A percentile compares a stretch with the other conserved stretches of the same genome.
phyloP scores from a whole-genome alignment of 2,797 vertebrate genomes.

The Chanos chanos region DNA sequence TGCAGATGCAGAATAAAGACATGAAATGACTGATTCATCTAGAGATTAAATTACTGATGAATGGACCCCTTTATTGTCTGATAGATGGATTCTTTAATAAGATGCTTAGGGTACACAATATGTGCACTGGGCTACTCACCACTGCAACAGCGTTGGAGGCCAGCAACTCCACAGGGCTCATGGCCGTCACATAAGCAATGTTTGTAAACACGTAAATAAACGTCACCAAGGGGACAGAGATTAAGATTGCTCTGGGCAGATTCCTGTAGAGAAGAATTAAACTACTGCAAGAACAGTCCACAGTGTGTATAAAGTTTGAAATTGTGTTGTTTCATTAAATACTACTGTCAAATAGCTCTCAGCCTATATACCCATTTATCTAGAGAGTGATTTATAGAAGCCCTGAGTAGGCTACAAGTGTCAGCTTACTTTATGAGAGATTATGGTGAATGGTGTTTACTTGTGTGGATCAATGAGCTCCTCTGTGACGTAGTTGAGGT shows the following conservation, averaged over 20 bases:
- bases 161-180: conserved; percentile 82
- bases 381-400: too few relatives aligned
- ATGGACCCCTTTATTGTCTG: neutral
- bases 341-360: too few relatives aligned
- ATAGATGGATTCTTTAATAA: neutral
- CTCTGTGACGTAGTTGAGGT: conserved; percentile 84
- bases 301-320: too few relatives aligned
- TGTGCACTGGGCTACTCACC: conserved; percentile 58
- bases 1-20: neutral
- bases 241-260: conserved; percentile 81
- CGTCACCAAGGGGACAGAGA: conserved; percentile 84
- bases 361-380: too few relatives aligned
- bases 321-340: too few relatives aligned
- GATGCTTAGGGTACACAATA: neutral
- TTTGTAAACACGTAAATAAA: conserved; percentile 83
- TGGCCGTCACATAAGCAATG: conserved; percentile 79
- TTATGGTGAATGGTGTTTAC: conserved; percentile 52
- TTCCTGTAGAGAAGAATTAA: conserved; percentile 64
- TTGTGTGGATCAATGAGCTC: conserved; percentile 80
- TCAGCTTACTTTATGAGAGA: too few relatives aligned
- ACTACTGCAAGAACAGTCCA: too few relatives aligned
- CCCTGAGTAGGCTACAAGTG: too few relatives aligned
- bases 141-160: conserved; percentile 81
- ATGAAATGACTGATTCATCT: neutral
- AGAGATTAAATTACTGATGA: neutral